Percentiles rank a stretch among this genome's conserved stretches.
Evolutionary conservation across 2,888 invertebrate genomes (phyloP).

Genomic region (Hoplodrina ambigua): DNA sequence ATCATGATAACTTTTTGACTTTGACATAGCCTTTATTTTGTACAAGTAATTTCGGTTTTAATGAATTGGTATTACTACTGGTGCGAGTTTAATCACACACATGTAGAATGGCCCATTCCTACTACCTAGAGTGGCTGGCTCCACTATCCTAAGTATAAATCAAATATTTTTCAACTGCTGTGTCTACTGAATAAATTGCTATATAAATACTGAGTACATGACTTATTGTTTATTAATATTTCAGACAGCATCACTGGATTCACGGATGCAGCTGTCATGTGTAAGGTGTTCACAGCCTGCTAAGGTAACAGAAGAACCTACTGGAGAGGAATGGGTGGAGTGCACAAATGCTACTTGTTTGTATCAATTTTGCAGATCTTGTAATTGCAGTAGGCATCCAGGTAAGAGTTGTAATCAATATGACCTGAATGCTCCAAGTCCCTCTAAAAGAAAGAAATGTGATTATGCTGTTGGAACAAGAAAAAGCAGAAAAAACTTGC

Average conservation of each 20-base stretch:
- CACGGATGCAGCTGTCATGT: slow-evolving; percentile 81
- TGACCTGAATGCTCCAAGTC: slow-evolving; percentile 86
- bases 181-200: neutral
- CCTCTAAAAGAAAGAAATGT: slow-evolving; percentile 86
- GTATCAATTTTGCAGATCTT: slow-evolving; percentile 89
- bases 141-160: too few species aligned
- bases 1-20: too few species aligned
- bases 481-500: slow-evolving; percentile 85
- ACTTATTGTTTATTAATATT: slow-evolving; percentile 55
- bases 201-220: too few species aligned
- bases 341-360: slow-evolving; percentile 87
- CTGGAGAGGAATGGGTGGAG: slow-evolving; percentile 89
- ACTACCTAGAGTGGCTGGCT: too few species aligned
- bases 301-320: slow-evolving; percentile 81
- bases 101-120: too few species aligned
- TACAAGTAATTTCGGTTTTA: too few species aligned
- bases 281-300: slow-evolving; percentile 84
- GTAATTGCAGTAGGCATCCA: slow-evolving; percentile 83
- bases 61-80: too few species aligned
- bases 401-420: slow-evolving; percentile 83
- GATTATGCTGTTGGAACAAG: slow-evolving; percentile 80
- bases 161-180: neutral
- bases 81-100: too few species aligned
- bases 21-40: too few species aligned
- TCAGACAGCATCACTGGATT: slow-evolving; percentile 83